Base-by-base conservation (phyloP, 2,113 vertebrate genomes). In the Chionomys nivalis region DNA sequence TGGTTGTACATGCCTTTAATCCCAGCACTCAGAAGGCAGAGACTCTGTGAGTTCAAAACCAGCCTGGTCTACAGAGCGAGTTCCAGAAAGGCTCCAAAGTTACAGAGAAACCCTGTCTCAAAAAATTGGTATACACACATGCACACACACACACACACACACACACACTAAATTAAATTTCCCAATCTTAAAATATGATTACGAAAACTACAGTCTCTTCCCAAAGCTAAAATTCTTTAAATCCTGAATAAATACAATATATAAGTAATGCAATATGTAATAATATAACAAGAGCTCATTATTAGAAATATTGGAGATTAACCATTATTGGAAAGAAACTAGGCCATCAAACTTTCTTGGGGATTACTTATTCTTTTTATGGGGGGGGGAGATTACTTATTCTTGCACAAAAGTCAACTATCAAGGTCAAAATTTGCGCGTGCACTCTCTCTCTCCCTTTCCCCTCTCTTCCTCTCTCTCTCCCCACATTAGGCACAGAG, bases 331-430 rank as follows among this genome's bases (percentile, higher is more conserved):
- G 24, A 91, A 89, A 93, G 52, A 94, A 95, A 94, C 0, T 52
- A 31, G 73, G 19, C 55, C 82, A 81, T 36, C 14, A 77, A 9
- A 5, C 16, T 93, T 94, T 78, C 83, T 92, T 61, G 14, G 1
- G 28, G 14, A 72, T 70, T 68, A n/a, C 8, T 5, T 31, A 77
- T 72, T 93, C 76, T 90, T 91, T 47, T n/a, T n/a, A n/a, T n/a
- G n/a, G n/a, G n/a, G n/a, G n/a, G n/a, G n/a, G n/a, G n/a, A n/a
- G n/a, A n/a, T n/a, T n/a, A n/a, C n/a, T n/a, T n/a, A n/a, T n/a
- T n/a, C n/a, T n/a, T n/a, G n/a, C 47, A 87, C 76, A 76, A 89
- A 85, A 81, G 91, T 87, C 81, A 94, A 72, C 72, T 78, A 70
- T 82, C 82, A 70, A 19, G 61, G 76, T 76, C 79, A 91, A 91